Evolutionary conservation across 2,797 vertebrate genomes (phyloP), one percentile per base, ranked within the genome.

Genomic region (Hylomyscus alleni): DNA sequence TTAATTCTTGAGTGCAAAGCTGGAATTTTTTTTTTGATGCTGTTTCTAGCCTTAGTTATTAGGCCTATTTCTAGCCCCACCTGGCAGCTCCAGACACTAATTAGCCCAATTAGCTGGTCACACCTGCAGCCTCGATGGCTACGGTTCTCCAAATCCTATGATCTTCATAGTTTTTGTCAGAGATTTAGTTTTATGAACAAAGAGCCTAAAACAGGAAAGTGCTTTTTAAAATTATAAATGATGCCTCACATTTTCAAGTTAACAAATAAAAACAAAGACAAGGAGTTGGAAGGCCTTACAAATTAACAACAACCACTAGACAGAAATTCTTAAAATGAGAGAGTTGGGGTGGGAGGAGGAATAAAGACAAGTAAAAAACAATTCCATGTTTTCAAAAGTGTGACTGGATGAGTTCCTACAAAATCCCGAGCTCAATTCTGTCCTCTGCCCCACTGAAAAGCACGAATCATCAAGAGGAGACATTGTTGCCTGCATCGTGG

Each of bases 251-350:
- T 65, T 95, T 95, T 86, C 67, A 90, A 93, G 20, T 50, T 94
- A 93, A 92, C 22, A 12, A 96, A 52, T 92, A 80, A 84, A 95
- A 95, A 80, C 87, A 94, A 89, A 95, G 40, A 5, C 31, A 80
- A 94, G 17, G 8, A 91, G 50, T 52, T 87, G 37, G 65, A 95
- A 72, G 50, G 72, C 60, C 90, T 93, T 80, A 4, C 37, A 86
- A 96, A 87, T 93, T 81, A 83, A 26, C n/a, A 73, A 54, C 22
- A 87, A 50, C 34, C 20, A 54, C 15, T 37, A 84, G 40, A 83
- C n/a, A 91, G 47, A 54, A 19, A 58, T 29, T 67, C 34, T 7
- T 31, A 80, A 40, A 29, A 50, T 37, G 47, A 37, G 40, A 82
- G 34, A 94, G 62, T 14, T 83, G 14, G 65, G 44, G 20, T 1